phyloP scores from a whole-genome alignment of 2,797 vertebrate genomes.

The Natrix natrix region DNA sequence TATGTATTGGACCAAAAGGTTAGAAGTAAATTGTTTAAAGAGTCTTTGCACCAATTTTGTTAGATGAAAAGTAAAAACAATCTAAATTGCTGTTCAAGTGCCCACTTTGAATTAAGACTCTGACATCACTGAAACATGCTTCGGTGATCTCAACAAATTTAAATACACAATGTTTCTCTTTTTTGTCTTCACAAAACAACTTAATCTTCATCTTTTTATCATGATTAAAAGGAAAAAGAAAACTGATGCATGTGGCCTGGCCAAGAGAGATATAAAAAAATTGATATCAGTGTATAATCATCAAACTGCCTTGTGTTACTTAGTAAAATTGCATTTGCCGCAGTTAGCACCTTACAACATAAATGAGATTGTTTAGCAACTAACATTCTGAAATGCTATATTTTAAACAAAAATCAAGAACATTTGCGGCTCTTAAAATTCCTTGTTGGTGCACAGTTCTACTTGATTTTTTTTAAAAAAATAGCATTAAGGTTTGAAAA shows the following conservation, averaged over 20 bases:
- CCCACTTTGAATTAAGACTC: constrained; percentile 59
- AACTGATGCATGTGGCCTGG: constrained; percentile 51
- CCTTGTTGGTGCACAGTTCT: constrained; percentile 50
- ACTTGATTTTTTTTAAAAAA: constrained; percentile 46
- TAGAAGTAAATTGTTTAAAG: constrained; percentile 71
- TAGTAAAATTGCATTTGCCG: constrained; percentile 62
- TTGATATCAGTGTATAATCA: constrained; percentile 66
- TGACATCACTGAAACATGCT: constrained; percentile 58
- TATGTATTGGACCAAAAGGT: constrained; percentile 80
- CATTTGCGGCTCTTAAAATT: constrained; percentile 29
- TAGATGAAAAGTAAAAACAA: constrained; percentile 67
- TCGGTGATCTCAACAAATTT: constrained; percentile 62
- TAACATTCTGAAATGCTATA: constrained; percentile 46
- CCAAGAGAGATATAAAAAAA: constrained; percentile 60
- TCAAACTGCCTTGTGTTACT: constrained; percentile 65
- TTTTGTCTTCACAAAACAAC: constrained; percentile 22
- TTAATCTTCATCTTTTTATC: constrained; percentile 61
- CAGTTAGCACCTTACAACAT: constrained; percentile 59
- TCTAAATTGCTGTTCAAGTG: constrained; percentile 60
- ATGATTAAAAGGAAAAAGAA: constrained; percentile 50
- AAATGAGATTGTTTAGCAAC: constrained; percentile 53
- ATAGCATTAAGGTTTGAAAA: constrained; percentile 55
- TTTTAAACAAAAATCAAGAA: constrained; percentile 40
- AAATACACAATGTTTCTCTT: constrained; percentile 52
- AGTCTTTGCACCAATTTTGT: constrained; percentile 73